Evolutionary conservation across 2,888 invertebrate genomes (phyloP).

Genomic region (Brenthis daphne): DNA sequence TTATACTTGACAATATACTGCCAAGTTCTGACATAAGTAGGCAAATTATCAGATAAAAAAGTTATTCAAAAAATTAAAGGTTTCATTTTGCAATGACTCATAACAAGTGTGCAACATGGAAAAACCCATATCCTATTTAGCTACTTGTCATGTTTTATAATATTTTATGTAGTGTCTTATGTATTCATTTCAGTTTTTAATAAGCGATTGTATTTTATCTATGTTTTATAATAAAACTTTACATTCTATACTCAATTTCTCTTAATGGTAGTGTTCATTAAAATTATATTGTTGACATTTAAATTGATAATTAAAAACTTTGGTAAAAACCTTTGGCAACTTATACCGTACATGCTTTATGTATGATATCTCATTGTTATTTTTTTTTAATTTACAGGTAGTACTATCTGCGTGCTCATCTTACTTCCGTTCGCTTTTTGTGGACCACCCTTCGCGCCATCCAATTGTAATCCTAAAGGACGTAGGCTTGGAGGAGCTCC

Average conservation of each 20-base stretch:
- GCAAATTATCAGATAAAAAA: background rate
- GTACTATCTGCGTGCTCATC: conserved; percentile 97
- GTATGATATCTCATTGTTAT: background rate
- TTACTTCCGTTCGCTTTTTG: conserved; percentile 96
- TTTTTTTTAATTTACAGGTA: conserved; percentile 80
- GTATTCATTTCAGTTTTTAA: too few relatives aligned
- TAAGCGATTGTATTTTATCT: too few relatives aligned
- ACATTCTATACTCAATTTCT: too few relatives aligned
- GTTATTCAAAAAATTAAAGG: conserved; percentile 9
- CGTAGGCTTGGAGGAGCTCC: conserved; percentile 94
- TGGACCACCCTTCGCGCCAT: conserved; percentile 95
- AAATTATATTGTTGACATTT: too few relatives aligned
- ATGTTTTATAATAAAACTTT: too few relatives aligned
- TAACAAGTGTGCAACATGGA: conserved; percentile 13
- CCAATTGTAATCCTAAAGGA: conserved; percentile 97
- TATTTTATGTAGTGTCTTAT: background rate
- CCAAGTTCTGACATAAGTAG: conserved; percentile 3
- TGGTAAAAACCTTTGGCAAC: too few relatives aligned
- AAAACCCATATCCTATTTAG: conserved; percentile 24
- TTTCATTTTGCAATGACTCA: conserved; percentile 25
- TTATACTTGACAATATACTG: conserved; percentile 5
- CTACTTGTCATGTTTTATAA: background rate
- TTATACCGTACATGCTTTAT: too few relatives aligned
- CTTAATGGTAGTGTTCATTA: too few relatives aligned
- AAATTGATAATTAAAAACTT: too few relatives aligned